Percentiles rank a stretch among this genome's conserved stretches.
Evolutionary conservation across 2,113 vertebrate species (phyloP).

Genomic region (Todiramphus chloris): DNA sequence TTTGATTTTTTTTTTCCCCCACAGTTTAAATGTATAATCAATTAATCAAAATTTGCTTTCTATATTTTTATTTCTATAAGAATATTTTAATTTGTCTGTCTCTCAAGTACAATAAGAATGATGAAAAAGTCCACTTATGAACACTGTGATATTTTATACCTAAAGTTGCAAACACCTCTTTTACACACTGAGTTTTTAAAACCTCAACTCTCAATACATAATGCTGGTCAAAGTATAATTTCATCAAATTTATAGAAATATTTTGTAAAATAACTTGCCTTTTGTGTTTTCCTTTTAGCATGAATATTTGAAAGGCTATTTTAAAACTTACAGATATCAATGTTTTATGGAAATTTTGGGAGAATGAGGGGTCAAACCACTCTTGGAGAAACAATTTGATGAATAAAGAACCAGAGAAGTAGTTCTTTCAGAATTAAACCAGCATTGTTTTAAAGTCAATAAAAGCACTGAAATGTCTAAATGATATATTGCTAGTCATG

Average conservation of each 20-base stretch:
- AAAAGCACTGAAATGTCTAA: background rate
- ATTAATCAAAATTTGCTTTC: background rate
- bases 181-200: background rate
- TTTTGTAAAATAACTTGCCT: background rate
- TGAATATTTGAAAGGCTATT: background rate
- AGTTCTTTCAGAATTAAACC: background rate
- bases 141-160: background rate
- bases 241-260: background rate
- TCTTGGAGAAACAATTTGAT: background rate
- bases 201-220: background rate
- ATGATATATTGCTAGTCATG: background rate
- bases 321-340: background rate
- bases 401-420: background rate
- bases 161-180: background rate
- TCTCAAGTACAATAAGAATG: background rate
- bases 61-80: background rate
- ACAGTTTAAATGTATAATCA: background rate
- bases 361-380: background rate
- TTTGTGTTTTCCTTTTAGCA: background rate
- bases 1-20: background rate
- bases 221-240: background rate
- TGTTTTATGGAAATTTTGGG: background rate
- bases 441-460: background rate
- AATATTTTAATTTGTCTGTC: background rate
- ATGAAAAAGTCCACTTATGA: background rate